Evolutionary conservation across 2,888 invertebrate genomes (phyloP).

Genomic region (Cataglyphis livida): DNA sequence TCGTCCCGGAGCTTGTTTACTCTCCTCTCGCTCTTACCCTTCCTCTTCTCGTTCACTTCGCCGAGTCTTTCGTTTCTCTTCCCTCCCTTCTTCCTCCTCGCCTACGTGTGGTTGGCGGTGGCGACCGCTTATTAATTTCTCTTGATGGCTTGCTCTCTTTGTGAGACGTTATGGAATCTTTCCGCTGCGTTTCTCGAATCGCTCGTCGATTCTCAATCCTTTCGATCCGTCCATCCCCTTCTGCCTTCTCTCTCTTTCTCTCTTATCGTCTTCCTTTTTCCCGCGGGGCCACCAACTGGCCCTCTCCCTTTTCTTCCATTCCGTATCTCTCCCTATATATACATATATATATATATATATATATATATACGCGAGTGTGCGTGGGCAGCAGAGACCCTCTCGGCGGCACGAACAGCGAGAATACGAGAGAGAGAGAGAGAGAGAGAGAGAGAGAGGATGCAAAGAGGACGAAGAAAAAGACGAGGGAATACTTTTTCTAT

Average conservation of each 20-base stretch:
- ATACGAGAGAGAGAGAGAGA: constrained; percentile 48
- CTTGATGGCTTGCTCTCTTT: constrained; percentile 71
- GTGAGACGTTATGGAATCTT: constrained; percentile 71
- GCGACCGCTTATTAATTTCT: constrained; percentile 74
- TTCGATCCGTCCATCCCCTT: constrained; percentile 44
- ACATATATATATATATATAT: not conserved
- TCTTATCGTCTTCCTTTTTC: constrained; percentile 19
- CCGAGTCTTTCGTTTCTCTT: constrained; percentile 14
- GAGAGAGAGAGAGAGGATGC: constrained; percentile 46
- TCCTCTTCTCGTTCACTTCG: constrained; percentile 35
- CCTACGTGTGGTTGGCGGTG: constrained; percentile 48
- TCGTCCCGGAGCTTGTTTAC: constrained; percentile 34
- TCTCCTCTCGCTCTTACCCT: constrained; percentile 27
- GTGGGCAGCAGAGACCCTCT: constrained; percentile 52
- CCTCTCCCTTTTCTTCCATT: constrained; percentile 41
- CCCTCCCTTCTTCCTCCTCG: constrained; percentile 46
- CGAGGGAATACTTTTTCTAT: constrained; percentile 67
- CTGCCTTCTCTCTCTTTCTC: constrained; percentile 20
- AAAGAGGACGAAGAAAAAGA: constrained; percentile 52
- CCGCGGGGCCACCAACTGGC: constrained; percentile 42
- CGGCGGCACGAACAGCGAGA: constrained; percentile 62
- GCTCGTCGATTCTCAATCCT: constrained; percentile 59
- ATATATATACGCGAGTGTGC: constrained; percentile 32
- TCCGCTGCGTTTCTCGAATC: constrained; percentile 59
- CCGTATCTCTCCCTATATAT: constrained; percentile 23